Base-by-base conservation (phyloP, 2,797 vertebrate genomes). In the Neosilurus hyrtlii region DNA sequence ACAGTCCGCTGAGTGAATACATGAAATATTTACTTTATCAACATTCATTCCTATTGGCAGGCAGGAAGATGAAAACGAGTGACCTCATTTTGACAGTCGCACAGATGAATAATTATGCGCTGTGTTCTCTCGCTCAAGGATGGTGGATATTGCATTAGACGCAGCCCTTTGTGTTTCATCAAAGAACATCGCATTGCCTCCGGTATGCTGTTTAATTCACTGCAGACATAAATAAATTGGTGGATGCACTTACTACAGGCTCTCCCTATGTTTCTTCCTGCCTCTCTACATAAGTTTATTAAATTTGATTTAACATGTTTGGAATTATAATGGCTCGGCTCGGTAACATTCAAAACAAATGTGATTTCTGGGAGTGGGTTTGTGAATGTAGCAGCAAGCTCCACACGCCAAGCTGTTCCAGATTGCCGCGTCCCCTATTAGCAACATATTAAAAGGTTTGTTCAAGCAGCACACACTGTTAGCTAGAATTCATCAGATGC, bases 71-170 rank as follows among this genome's bases (percentile, higher is more conserved):
- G 65, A 79, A 83, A 82, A 43, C 63, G 43, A 70, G 56, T 86
- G 80, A 89, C 86, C 84, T 84, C 75, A 88, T 86, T 90, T 86
- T 80, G 81, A 66, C 84, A 88, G 83, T 86, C 85, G 79, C 86
- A 85, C 89, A 88, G 80, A 88, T 74, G 74, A 81, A 86, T 87
- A 87, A 90, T 90, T 88, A 88, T 37, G 85, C 63, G 71, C 83
- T 87, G 87, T 66, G 76, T 86, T 82, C 37, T 72, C 81, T 85
- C 81, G 85, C 91, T 89, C 52, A 81, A 84, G 88, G 88, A 89
- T 83, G 89, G 84, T 89, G 89, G 81, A 82, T 88, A 88, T 83
- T 90, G 80, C 83, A 61, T 82, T 88, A 80, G 86, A 90, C 78
- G 65, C 78, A 80, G 72, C 68, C 22, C 52, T 80, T 80, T 80